phyloP scores from a whole-genome alignment of 2,113 vertebrate species.

The Nibea coibor region DNA sequence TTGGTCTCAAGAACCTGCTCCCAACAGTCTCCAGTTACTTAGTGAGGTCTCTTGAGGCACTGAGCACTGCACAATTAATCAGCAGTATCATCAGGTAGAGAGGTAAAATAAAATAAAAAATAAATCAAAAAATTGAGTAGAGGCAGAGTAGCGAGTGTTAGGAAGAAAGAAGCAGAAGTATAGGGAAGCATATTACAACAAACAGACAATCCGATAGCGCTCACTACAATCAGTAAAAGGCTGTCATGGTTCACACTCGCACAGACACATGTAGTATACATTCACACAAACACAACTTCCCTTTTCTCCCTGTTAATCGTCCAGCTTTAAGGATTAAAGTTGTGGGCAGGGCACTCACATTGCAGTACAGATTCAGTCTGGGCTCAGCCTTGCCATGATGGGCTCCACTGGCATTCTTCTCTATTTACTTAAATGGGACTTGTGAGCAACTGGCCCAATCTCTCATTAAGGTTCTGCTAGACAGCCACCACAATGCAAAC shows the following conservation, averaged over 20 bases:
- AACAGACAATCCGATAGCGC: conserved; percentile 54
- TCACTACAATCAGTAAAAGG: conserved; percentile 38
- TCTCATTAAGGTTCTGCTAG: conserved; percentile 60
- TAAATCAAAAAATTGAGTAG: neutral
- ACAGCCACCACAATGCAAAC: conserved; percentile 67
- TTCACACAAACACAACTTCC: conserved; percentile 15
- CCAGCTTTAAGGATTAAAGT: conserved; percentile 55
- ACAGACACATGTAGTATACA: neutral
- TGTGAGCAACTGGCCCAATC: conserved; percentile 66
- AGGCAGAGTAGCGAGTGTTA: neutral
- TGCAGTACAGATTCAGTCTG: conserved; percentile 49
- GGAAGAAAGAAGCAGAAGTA: conserved; percentile 8
- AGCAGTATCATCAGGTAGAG: conserved; percentile 23
- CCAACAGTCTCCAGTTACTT: conserved; percentile 49
- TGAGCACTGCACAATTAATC: conserved; percentile 61
- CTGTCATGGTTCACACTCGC: conserved; percentile 1
- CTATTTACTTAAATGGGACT: conserved; percentile 58
- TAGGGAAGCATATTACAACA: conserved; percentile 31
- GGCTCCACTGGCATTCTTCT: conserved; percentile 37
- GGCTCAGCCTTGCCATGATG: conserved; percentile 35
- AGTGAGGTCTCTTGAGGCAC: conserved; percentile 53
- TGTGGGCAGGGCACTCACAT: conserved; percentile 35
- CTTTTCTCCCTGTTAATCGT: conserved; percentile 41
- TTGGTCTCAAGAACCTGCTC: conserved; percentile 35
- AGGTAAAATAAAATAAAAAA: too few relatives aligned